Base-by-base conservation (phyloP, 2,888 invertebrate genomes). In the Pheosia gnoma region DNA sequence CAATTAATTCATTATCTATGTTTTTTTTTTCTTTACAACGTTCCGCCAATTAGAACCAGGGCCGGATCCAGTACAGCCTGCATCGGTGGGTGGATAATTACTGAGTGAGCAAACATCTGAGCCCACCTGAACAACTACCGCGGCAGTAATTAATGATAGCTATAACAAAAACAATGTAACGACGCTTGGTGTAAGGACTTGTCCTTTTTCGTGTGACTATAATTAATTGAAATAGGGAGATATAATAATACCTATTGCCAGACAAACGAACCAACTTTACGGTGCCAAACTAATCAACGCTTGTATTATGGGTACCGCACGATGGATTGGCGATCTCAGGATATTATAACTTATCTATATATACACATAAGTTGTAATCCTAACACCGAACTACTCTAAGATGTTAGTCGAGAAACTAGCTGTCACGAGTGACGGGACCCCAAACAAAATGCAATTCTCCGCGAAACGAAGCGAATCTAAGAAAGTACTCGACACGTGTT, bases 91-190 rank as follows among this genome's bases (percentile, higher is more conserved):
- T 81, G 90, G 90, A 89, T 89, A 84, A 89, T 90, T 88, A 88
- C 83, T 75, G 82, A 85, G 87, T 87, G 84, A 82, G 77, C 87
- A 84, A 87, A 89, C 88, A 88, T 85, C 85, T 83, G 82, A 80
- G 87, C 90, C 91, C 90, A 90, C 90, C 84, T 84, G 81, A 86
- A 81, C 84, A 25, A 78, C 81, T 82, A 78, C 79, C 73, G 67
- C 73, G 76, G 72, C 74, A 63, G 79, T 88, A 88, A 90, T 89
- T 90, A 88, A 90, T 90, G 85, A 82, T 83, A 78, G 82, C 77
- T 80, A 77, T 71, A 76, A 79, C 87, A 87, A 88, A 91, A 90
- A 91, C 92, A 91, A 92, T 90, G 87, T 86, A 83, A 84, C 79
- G 86, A 85, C 86, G 82, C 84, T 82, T 74, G 77, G 79, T 70